Conservation (phyloP, 2,888 invertebrate genomes). For the Sclerodermus sp. region DNA sequence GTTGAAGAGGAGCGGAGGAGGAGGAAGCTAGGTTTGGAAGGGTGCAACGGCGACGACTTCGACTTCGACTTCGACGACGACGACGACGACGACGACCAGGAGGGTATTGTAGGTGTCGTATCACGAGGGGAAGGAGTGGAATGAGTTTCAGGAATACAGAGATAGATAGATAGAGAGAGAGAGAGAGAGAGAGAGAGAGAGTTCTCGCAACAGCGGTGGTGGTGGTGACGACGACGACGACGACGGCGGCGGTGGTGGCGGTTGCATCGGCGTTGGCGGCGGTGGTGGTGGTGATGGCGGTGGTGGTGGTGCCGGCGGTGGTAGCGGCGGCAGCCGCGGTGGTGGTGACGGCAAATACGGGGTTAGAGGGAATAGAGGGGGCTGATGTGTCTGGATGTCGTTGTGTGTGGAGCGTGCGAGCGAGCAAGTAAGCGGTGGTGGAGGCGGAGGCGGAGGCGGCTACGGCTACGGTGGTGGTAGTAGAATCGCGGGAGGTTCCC, state of each 20-base stretch:
- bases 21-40: too few relatives aligned
- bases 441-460: not conserved
- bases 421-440: too few relatives aligned
- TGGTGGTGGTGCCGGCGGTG: not conserved
- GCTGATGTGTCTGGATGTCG: too few relatives aligned
- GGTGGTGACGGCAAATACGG: not conserved
- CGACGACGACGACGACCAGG: too few relatives aligned
- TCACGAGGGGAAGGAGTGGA: slow-evolving; percentile 4
- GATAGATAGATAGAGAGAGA: slow-evolving; percentile 9
- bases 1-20: too few relatives aligned
- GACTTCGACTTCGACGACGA: too few relatives aligned
- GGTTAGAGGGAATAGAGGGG: not conserved
- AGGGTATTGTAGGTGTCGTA: too few relatives aligned
- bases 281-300: slow-evolving; percentile 24
- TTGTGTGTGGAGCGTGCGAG: too few relatives aligned
- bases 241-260: not conserved
- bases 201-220: too few relatives aligned
- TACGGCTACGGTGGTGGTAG: not conserved
- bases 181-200: slow-evolving; percentile 8
- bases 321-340: not conserved
- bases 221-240: not conserved
- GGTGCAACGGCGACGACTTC: too few relatives aligned
- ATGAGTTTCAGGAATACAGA: slow-evolving; percentile 12
- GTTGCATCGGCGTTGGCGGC: slow-evolving; percentile 17
- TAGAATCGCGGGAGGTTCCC: slow-evolving; percentile 1